A percentile compares a stretch with the other conserved stretches of the same genome.
Conservation (phyloP, 2,113 vertebrate genomes). For the Tetrao urogallus region DNA sequence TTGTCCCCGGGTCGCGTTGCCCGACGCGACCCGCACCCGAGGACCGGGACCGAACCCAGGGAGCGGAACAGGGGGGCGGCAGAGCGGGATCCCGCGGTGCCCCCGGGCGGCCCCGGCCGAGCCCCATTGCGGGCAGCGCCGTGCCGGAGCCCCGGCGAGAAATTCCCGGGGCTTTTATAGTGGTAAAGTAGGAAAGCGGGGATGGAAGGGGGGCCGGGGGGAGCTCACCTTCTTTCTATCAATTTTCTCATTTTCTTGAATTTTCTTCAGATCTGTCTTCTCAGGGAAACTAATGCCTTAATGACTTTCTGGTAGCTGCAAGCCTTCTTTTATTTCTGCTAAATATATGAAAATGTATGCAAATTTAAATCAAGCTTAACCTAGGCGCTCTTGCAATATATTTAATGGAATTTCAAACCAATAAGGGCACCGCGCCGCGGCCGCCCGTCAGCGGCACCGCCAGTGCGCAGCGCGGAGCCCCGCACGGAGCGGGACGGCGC, state of each 20-base stretch:
- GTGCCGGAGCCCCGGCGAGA: conserved; percentile 32
- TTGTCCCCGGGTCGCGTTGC: no score
- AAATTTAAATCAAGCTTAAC: conserved; percentile 99
- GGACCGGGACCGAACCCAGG: not conserved
- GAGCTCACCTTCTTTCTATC: conserved; percentile 86
- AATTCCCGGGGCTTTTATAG: no score
- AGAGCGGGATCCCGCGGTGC: not conserved
- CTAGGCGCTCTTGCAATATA: conserved; percentile 94
- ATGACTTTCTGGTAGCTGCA: conserved; percentile 94
- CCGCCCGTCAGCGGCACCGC: not conserved
- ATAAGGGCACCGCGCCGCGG: conserved; percentile 86
- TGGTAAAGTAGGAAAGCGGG: conserved; percentile 15
- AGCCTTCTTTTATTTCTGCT: conserved; percentile 99
- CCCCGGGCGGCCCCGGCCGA: not conserved
- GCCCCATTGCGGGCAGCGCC: not conserved
- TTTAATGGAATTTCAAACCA: conserved; percentile 99
- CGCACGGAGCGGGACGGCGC: no score
- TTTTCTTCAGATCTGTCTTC: conserved; percentile 84
- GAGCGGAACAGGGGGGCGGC: not conserved
- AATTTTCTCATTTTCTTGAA: conserved; percentile 76
- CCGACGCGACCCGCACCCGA: not conserved
- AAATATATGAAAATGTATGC: conserved; percentile 99
- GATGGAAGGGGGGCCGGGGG: conserved; percentile 68
- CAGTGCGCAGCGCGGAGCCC: not conserved
- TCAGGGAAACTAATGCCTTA: conserved; percentile 89